Evolutionary conservation across 2,888 invertebrate genomes (phyloP).

Genomic region (Nomada hirtipes): DNA sequence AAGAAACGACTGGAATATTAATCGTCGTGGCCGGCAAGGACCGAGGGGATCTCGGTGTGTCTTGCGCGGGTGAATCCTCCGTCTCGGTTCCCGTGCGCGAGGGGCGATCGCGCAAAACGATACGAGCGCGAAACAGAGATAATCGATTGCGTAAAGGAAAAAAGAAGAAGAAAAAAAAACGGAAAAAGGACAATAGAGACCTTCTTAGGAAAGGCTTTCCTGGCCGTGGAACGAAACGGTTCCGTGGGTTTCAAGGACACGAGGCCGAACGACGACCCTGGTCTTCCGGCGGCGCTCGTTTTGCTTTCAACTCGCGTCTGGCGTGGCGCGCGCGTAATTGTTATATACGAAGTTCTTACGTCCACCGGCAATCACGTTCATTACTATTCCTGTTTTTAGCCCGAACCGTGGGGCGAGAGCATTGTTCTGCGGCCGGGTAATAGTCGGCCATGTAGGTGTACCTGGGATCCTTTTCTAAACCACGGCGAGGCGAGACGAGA

Average conservation of each 20-base stretch:
- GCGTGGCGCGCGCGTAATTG: slow-evolving; percentile 54
- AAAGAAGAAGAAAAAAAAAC: too few relatives aligned
- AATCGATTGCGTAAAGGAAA: too few relatives aligned
- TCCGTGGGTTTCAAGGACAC: slow-evolving; percentile 54
- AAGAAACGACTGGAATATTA: slow-evolving; percentile 61
- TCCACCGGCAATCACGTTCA: slow-evolving; percentile 59
- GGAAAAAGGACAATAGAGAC: too few relatives aligned
- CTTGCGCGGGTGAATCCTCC: neutral
- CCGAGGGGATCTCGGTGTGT: neutral
- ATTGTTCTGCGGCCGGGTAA: slow-evolving; percentile 54
- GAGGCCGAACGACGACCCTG: slow-evolving; percentile 68
- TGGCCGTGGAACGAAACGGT: too few relatives aligned
- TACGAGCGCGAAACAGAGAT: too few relatives aligned
- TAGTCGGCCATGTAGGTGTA: slow-evolving; percentile 58
- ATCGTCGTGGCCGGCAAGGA: slow-evolving; percentile 32
- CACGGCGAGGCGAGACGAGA: neutral
- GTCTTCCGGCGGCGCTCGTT: slow-evolving; percentile 63
- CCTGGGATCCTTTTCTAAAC: slow-evolving; percentile 5
- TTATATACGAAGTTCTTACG: slow-evolving; percentile 58
- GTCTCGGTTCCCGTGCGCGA: too few relatives aligned
- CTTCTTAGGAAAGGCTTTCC: too few relatives aligned
- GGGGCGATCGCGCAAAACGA: too few relatives aligned
- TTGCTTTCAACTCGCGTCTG: slow-evolving; percentile 59
- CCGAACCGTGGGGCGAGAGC: slow-evolving; percentile 30
- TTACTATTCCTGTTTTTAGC: slow-evolving; percentile 64